A percentile compares a stretch with the other conserved stretches of the same genome.
These are phyloP conservation scores for Selene dorsalis DNA, from an alignment of 2,797 vertebrate species.

Conservation along the genomic window DNA sequence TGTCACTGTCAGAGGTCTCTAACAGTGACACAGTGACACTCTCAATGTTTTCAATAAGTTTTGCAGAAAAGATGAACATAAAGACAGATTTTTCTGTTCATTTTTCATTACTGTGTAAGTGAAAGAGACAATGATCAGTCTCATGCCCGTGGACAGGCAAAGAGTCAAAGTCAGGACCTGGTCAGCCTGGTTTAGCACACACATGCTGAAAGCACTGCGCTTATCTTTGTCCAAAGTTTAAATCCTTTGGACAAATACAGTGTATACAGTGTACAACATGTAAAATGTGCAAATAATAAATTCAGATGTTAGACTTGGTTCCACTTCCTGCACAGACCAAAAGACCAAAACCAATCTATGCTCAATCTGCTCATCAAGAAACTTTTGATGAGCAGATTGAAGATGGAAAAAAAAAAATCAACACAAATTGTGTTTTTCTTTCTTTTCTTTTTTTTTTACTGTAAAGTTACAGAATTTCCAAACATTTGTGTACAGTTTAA, in stretches of 20 bases:
- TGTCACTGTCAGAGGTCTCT: background rate
- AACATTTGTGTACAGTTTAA: background rate
- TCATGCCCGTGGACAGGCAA: background rate
- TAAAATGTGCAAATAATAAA: background rate
- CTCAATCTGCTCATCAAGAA: no score
- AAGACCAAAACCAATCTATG: no score
- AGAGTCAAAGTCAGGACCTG: background rate
- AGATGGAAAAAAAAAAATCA: background rate
- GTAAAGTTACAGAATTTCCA: background rate
- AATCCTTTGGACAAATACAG: background rate
- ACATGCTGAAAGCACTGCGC: no score
- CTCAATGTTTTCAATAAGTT: no score
- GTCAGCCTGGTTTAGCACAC: background rate
- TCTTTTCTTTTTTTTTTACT: no score
- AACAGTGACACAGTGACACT: background rate
- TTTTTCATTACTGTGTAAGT: no score
- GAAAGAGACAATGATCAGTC: background rate
- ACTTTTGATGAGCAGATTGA: background rate
- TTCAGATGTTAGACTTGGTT: background rate
- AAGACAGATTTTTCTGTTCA: no score
- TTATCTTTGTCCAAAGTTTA: background rate
- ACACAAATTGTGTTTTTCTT: no score
- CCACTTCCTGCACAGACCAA: background rate
- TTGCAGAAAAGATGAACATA: no score
- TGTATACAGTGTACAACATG: background rate